Percentiles rank a stretch among this genome's conserved stretches.
Conservation (phyloP, 1,140 invertebrate species). For the Ericerus pela region DNA sequence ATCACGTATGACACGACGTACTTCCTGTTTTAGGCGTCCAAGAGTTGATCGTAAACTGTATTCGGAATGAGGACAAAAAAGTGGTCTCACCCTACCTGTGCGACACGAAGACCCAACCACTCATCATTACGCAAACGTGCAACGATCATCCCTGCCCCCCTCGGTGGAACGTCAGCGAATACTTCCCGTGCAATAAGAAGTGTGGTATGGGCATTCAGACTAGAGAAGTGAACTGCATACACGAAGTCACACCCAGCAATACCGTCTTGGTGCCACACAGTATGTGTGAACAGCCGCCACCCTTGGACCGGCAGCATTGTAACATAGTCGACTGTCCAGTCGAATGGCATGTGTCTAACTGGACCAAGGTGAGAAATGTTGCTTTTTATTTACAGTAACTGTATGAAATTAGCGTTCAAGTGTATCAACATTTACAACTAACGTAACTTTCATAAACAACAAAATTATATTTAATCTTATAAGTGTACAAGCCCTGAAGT, state of each 20-base stretch:
- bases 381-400: too few species aligned
- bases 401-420: too few species aligned
- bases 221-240: slow-evolving; percentile 77
- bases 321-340: slow-evolving; percentile 82
- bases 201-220: slow-evolving; percentile 70
- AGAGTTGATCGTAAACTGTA: slow-evolving; percentile 81
- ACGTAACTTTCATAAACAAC: too few species aligned
- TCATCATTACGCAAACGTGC: slow-evolving; percentile 75
- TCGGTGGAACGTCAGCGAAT: slow-evolving; percentile 73
- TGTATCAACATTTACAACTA: too few species aligned
- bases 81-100: slow-evolving; percentile 67
- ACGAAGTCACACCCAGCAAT: slow-evolving; percentile 77
- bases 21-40: slow-evolving; percentile 49
- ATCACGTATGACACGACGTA: too few species aligned
- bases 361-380: slow-evolving; percentile 62
- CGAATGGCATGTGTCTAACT: slow-evolving; percentile 64
- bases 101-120: slow-evolving; percentile 63
- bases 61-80: slow-evolving; percentile 68
- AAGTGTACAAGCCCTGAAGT: too few species aligned
- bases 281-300: slow-evolving; percentile 75
- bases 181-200: slow-evolving; percentile 42
- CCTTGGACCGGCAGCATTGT: slow-evolving; percentile 73
- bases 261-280: slow-evolving; percentile 73
- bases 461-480: too few species aligned
- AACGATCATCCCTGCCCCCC: slow-evolving; percentile 85